Evolutionary conservation across 2,888 invertebrate species (phyloP).

Genomic region (Lepeophtheirus nordmannii): DNA sequence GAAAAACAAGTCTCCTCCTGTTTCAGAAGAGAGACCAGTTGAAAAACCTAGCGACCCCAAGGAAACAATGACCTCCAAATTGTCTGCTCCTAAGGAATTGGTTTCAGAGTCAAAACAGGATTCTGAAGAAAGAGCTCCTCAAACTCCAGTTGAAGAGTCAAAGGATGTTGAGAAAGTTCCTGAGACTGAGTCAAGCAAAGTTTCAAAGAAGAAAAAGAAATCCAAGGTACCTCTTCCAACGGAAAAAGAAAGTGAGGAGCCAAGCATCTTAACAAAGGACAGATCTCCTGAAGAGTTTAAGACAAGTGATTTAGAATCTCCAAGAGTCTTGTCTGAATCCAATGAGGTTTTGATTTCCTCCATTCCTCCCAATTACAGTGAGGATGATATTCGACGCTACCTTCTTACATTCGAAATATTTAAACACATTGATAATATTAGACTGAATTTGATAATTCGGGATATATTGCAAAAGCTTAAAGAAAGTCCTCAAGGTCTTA

Average conservation of each 20-base stretch:
- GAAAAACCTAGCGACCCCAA: no score
- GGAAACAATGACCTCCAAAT: neutral
- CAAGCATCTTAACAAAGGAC: neutral
- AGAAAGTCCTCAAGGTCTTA: neutral
- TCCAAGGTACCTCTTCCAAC: neutral
- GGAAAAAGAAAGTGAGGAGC: neutral
- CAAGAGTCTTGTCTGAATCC: neutral
- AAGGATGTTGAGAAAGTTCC: neutral
- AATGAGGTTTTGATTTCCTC: neutral
- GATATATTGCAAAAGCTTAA: neutral
- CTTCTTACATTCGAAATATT: neutral
- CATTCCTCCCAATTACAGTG: conserved; percentile 1
- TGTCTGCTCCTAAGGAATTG: no score
- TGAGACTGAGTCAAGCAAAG: neutral
- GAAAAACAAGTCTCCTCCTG: neutral
- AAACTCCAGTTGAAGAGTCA: neutral
- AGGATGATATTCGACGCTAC: neutral
- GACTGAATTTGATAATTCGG: neutral
- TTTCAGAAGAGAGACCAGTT: neutral
- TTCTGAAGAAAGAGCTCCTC: neutral
- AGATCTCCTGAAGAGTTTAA: neutral
- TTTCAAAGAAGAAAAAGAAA: neutral
- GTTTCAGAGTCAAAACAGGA: neutral
- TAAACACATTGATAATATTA: neutral
- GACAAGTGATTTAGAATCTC: neutral